Evolutionary conservation across 2,797 vertebrate genomes (phyloP).

Genomic region (Pogoniulus pusillus): DNA sequence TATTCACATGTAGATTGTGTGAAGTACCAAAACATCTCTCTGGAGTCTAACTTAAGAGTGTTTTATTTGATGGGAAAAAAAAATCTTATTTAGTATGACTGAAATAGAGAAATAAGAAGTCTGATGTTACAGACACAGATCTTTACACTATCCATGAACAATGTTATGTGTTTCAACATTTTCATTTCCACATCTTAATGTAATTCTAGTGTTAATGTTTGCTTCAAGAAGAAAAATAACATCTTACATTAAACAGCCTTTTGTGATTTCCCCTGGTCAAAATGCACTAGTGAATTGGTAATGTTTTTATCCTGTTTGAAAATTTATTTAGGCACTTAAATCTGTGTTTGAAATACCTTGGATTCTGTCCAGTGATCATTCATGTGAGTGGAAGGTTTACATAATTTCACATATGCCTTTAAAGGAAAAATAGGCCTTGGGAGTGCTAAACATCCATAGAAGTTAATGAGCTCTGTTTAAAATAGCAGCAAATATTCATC

Average conservation of each 20-base stretch:
- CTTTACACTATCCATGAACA: not conserved
- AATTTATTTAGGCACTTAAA: not conserved
- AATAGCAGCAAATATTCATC: not conserved
- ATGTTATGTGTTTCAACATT: not conserved
- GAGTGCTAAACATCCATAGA: not conserved
- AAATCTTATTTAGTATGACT: not conserved
- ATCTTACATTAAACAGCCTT: not conserved
- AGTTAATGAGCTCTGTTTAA: constrained; percentile 19
- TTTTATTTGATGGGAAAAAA: not conserved
- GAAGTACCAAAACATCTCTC: not conserved
- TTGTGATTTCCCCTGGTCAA: not conserved
- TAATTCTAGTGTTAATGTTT: not conserved
- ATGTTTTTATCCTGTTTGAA: not conserved
- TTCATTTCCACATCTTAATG: not conserved
- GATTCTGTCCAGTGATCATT: not conserved
- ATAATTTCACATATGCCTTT: not conserved
- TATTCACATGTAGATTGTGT: not conserved
- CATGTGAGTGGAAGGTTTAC: not conserved
- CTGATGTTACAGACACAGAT: not conserved
- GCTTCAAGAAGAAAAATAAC: not conserved
- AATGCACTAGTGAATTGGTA: not conserved
- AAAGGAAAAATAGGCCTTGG: not conserved
- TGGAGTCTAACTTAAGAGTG: not conserved
- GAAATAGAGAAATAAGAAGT: not conserved
- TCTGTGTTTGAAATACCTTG: not conserved